A percentile compares a stretch with the other conserved stretches of the same genome.
Conservation (phyloP, 1,140 invertebrate species). For the Apis mellifera region Amel_HAv3.1 CM009939.2:8876001-8876500, state of each 20-base stretch:
- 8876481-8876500: slow-evolving; percentile 18
- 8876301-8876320: not conserved
- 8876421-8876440: slow-evolving; percentile 24
- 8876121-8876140: too few species aligned
- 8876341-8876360: not conserved
- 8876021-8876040: not conserved
- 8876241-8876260: not conserved
- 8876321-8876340: not conserved
- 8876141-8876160: too few species aligned
- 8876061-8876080: not conserved
- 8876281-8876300: not conserved
- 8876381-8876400: too few species aligned
- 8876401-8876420: slow-evolving; percentile 9
- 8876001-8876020: not conserved
- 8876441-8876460: slow-evolving; percentile 37
- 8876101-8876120: too few species aligned
- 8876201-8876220: too few species aligned
- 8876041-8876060: not conserved
- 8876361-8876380: not conserved
- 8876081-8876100: not conserved
- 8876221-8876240: too few species aligned
- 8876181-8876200: too few species aligned
- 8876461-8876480: not conserved
- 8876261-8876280: not conserved
- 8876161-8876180: too few species aligned